These are phyloP conservation scores for Cladopsammia gracilis DNA, from an alignment of 64 coral and sea anemone species.

Conservation along the genomic window DNA sequence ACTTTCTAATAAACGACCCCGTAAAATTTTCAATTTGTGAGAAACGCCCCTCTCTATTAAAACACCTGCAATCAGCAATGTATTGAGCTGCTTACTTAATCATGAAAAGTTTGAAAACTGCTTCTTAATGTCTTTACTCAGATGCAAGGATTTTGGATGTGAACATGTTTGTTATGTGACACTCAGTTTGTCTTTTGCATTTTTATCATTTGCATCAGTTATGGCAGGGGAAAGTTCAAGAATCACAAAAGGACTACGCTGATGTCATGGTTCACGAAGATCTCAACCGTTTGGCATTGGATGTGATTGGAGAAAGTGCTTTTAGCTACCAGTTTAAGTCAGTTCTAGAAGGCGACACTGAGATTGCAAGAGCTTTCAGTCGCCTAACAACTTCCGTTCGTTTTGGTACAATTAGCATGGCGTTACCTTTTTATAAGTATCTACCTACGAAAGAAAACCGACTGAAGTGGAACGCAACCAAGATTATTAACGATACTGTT, in stretches of 20 bases:
- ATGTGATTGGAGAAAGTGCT: constrained; percentile 46
- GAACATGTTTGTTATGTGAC: too few relatives aligned
- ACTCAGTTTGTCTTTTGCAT: not conserved
- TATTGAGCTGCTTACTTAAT: too few relatives aligned
- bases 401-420: not conserved
- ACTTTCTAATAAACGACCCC: too few relatives aligned
- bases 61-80: too few relatives aligned
- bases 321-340: constrained; percentile 54
- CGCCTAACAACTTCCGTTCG: not conserved
- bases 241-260: not conserved
- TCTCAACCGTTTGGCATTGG: constrained; percentile 31
- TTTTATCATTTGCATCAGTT: not conserved
- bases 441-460: constrained; percentile 29
- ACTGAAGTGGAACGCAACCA: not conserved
- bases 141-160: too few relatives aligned
- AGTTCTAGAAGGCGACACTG: not conserved
- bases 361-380: constrained; percentile 27
- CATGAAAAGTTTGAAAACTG: too few relatives aligned
- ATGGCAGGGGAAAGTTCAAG: not conserved
- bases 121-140: too few relatives aligned
- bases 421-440: constrained; percentile 55
- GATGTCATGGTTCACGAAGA: constrained; percentile 8
- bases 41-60: too few relatives aligned
- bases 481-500: constrained; percentile 2
- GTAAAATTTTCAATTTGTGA: too few relatives aligned